A percentile compares a stretch with the other conserved stretches of the same genome.
These are phyloP conservation scores for Aspidiotus rigidus DNA, from an alignment of 2,888 invertebrate genomes.

Conservation along the genomic window DNA sequence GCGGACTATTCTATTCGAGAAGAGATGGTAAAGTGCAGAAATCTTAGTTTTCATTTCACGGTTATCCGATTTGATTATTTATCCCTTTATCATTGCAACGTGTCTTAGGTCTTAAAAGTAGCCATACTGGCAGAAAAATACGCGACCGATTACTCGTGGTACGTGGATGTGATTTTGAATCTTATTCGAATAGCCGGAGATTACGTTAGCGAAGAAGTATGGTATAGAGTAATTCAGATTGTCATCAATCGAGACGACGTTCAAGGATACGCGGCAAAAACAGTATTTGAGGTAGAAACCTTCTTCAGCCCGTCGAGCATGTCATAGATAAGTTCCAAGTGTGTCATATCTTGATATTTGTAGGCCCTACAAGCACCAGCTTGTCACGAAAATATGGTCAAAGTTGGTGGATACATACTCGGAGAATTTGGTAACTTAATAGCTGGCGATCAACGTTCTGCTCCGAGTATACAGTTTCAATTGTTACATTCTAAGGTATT, in stretches of 20 bases:
- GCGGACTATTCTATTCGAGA: conserved; percentile 99
- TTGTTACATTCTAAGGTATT: conserved; percentile 84
- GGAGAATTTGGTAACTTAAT: conserved; percentile 99
- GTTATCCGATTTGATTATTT: too few species aligned
- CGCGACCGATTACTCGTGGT: conserved; percentile 99
- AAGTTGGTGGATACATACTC: conserved; percentile 97
- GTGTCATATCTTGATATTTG: conserved; percentile 17
- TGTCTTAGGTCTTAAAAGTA: conserved; percentile 72
- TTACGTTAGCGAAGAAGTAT: conserved; percentile 98
- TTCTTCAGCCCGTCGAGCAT: neutral
- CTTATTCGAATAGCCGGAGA: conserved; percentile 98
- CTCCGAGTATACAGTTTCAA: conserved; percentile 95
- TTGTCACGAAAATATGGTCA: conserved; percentile 99
- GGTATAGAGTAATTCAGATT: conserved; percentile 99
- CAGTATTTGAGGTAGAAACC: conserved; percentile 77
- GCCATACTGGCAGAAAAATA: conserved; percentile 99
- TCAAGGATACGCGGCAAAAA: conserved; percentile 99
- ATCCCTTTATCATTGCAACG: neutral
- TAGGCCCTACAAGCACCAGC: conserved; percentile 94
- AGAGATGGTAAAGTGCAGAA: conserved; percentile 69
- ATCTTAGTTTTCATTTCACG: too few species aligned
- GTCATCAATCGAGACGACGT: conserved; percentile 99
- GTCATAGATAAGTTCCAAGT: conserved; percentile 16
- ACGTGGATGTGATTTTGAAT: conserved; percentile 94
- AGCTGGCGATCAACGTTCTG: conserved; percentile 95